phyloP scores from a whole-genome alignment of 2,113 vertebrate species.

The Shinisaurus crocodilurus region DNA sequence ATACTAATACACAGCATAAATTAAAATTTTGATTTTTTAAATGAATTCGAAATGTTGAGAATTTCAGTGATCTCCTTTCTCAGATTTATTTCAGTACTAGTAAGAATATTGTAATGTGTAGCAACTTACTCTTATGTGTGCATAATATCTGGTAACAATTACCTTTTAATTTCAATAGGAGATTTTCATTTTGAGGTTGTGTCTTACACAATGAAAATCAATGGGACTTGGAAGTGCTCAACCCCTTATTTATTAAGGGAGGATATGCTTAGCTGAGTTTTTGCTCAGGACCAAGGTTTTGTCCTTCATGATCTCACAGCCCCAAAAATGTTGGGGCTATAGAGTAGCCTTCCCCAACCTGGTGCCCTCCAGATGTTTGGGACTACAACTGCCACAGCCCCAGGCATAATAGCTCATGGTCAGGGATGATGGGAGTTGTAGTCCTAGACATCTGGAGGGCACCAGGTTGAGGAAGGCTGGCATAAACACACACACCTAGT shows the following conservation, averaged over 20 bases:
- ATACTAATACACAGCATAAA: too few relatives aligned
- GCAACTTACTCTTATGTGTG: not conserved
- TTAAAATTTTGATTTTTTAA: not conserved
- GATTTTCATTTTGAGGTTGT: not conserved
- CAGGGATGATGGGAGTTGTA: too few relatives aligned
- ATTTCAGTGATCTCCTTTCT: too few relatives aligned
- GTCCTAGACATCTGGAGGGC: too few relatives aligned
- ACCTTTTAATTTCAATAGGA: not conserved
- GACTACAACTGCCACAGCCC: too few relatives aligned
- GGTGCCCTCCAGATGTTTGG: too few relatives aligned
- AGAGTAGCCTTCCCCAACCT: not conserved
- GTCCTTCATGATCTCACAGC: too few relatives aligned
- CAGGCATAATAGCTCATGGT: too few relatives aligned
- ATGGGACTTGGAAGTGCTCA: not conserved
- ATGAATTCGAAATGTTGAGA: not conserved
- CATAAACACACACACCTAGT: not conserved
- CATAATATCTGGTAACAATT: not conserved
- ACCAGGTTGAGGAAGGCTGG: too few relatives aligned
- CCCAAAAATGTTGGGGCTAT: not conserved
- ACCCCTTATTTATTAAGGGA: not conserved
- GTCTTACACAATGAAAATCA: not conserved
- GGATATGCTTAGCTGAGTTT: not conserved
- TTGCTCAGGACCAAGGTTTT: not conserved
- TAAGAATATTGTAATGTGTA: not conserved
- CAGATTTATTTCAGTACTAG: not conserved